Evolutionary conservation across 2,113 vertebrate genomes (phyloP).

Genomic region (Cricetomys ansorgei): DNA sequence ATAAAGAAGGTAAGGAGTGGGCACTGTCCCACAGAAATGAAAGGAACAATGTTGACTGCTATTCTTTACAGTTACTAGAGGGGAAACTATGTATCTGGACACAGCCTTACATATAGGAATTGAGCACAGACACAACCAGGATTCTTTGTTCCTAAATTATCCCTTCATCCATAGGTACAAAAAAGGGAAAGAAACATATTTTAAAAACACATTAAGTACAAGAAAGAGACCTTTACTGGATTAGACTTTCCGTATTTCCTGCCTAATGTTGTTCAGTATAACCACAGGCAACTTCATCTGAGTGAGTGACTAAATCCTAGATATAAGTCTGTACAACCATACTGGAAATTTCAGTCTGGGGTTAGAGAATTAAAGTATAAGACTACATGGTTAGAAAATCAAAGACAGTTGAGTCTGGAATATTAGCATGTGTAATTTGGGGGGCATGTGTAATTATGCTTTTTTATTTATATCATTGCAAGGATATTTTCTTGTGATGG

Average conservation of each 20-base stretch:
- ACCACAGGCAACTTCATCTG: not conserved
- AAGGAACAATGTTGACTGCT: not conserved
- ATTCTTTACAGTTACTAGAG: not conserved
- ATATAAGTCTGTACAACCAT: not conserved
- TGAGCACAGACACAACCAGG: not conserved
- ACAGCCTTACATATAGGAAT: not conserved
- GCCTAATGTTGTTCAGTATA: not conserved
- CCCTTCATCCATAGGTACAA: not conserved
- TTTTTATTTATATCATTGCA: not conserved
- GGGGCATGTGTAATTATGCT: no score
- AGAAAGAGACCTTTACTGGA: not conserved
- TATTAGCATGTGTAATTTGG: rapidly evolving
- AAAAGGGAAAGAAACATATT: not conserved
- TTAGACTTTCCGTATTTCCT: not conserved
- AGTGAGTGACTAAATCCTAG: not conserved
- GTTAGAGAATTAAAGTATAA: not conserved
- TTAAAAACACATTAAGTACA: not conserved
- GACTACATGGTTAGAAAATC: not conserved
- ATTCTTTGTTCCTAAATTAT: not conserved
- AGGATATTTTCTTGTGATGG: not conserved
- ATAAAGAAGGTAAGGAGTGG: not conserved
- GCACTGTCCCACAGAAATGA: not conserved
- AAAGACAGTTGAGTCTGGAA: not conserved
- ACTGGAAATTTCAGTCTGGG: not conserved
- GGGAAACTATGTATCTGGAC: not conserved